Base-by-base conservation (phyloP, 92 coral and sea anemone genomes). In the Zoanthus gigantus region DNA sequence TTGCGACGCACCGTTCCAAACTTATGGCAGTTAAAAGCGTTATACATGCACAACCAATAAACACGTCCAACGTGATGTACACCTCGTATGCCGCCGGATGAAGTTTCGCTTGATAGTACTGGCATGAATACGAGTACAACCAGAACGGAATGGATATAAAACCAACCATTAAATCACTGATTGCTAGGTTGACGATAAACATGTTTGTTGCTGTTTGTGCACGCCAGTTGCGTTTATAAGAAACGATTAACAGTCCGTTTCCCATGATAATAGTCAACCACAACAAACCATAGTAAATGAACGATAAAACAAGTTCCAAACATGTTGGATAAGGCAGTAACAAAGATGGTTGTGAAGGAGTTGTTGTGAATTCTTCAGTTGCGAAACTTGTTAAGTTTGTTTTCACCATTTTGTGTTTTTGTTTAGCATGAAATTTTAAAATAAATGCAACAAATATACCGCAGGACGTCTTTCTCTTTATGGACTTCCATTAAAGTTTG, bases 21-120 rank as follows among this genome's bases (percentile, higher is more conserved):
- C 98, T 94, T 48, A 96, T 96, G 29, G 96, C 93, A 0, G 98
- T 93, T 53, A 96, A 91, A 84, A 95, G 94, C 68, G 95, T 85
- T 74, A 95, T 95, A 52, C 98, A 96, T 15, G 99, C 99, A 7
- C 96, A 89, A 9, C 98, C 99, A 32, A 91, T 95, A 83, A 96
- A 95, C 61, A 95, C 89, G 78, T 96, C 99, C 58, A 93, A 86
- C 8, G 99, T 90, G n/a, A 96, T 92, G 81, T 93, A 96, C 37
- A 93, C 86, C 16, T 90, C 87, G 67, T 94, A 94, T 5, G 73
- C 89, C 45, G 91, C 78, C 1, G 93, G 88, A 48, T 92, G 92
- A 13, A 89, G 82, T 10, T 48, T 72, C 30, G 44, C 17, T 3
- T 76, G 17, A 28, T 75, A 90, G 76, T 85, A 86, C 74, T 89